Evolutionary conservation across 2,113 vertebrate species (phyloP), one percentile per base, ranked within the genome.

Genomic region (Eubucco bourcierii): DNA sequence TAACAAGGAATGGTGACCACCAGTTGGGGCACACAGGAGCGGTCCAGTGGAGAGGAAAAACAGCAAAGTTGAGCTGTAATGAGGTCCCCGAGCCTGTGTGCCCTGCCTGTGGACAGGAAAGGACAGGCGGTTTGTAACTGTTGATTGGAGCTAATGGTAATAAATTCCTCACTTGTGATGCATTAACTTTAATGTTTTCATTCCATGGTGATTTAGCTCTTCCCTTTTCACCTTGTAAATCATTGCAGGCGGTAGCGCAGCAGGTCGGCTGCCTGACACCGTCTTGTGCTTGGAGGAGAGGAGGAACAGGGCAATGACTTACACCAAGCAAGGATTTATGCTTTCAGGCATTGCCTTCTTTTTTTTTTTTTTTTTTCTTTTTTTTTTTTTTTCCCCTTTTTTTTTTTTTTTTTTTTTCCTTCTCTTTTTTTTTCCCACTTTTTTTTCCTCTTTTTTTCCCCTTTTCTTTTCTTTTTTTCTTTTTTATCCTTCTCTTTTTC

Each of bases 81-180:
- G 96, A 96, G 97, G 97, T 96, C 89, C 27, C 96, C 34, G 94
- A 63, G 73, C 95, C 96, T 39, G 88, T 83, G 97, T 97, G 47
- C 97, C 97, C 97, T 89, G 95, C n/a, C 56, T 83, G 53, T 64
- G 31, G 97, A 98, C 98, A 97, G 97, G 97, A 97, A 98, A 98
- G 98, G 98, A 97, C 97, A 77, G 95, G 96, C 92, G 96, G 96
- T 97, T 97, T 95, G 97, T 97, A 97, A 97, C 95, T 97, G 97
- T 96, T 97, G 95, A 80, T 96, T 94, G 97, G 96, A 97, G 95
- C 94, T 98, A 97, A 98, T 97, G 97, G 97, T 96, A 97, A 98
- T 97, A 97, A 95, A 98, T 98, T 96, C 97, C 97, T 97, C 90
- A 93, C 96, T 92, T 95, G 92, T 96, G 97, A 97, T 95, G 97